Evolutionary conservation across 2,797 vertebrate species (phyloP).

Genomic region (Lateolabrax maculatus): DNA sequence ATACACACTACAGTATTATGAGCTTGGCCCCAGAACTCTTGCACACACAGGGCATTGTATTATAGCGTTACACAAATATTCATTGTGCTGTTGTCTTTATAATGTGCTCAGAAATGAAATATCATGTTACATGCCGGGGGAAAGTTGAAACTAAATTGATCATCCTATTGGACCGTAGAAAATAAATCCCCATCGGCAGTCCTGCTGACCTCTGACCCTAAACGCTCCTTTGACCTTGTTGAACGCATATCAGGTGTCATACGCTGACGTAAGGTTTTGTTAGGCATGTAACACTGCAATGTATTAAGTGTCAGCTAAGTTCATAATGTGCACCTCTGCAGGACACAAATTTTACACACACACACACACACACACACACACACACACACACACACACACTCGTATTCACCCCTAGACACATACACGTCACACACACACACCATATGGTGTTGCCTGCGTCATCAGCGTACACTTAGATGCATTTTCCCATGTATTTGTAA

Average conservation of each 20-base stretch:
- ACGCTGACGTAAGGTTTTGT: not conserved
- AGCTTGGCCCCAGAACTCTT: not conserved
- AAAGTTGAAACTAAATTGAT: conserved; percentile 44
- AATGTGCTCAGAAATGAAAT: conserved; percentile 20
- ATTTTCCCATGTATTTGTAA: conserved; percentile 63
- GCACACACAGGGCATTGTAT: not conserved
- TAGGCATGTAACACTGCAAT: not conserved
- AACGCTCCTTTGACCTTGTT: conserved; percentile 47
- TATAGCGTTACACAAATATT: not conserved
- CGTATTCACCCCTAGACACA: not conserved
- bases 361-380: not conserved
- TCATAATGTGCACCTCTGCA: conserved; percentile 9
- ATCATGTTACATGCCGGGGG: conserved; percentile 13
- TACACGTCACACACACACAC: not conserved
- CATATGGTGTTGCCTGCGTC: conserved; percentile 56
- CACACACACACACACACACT: conserved; percentile 21
- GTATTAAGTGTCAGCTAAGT: not conserved
- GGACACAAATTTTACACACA: conserved; percentile 3
- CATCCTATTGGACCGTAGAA: conserved; percentile 28
- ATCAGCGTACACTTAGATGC: conserved; percentile 43
- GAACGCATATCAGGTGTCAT: conserved; percentile 37
- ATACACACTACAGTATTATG: not conserved
- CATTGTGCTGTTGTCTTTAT: not conserved
- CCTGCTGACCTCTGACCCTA: conserved; percentile 58
- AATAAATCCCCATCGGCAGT: conserved; percentile 32